Base-by-base conservation (phyloP, 2,888 invertebrate genomes). In the Acronicta alni region DNA sequence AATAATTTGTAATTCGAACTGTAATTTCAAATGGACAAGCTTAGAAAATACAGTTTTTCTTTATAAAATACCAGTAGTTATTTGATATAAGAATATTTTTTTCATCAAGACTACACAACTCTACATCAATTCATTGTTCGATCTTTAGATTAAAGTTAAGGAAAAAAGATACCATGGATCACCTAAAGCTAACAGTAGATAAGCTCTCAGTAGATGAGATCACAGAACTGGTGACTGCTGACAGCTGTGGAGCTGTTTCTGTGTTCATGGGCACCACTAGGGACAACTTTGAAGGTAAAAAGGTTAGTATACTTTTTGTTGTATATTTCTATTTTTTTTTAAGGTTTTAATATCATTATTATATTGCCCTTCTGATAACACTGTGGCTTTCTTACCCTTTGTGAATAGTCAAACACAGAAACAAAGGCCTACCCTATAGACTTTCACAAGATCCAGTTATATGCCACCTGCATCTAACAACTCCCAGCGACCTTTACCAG, bases 201-300 rank as follows among this genome's bases (percentile, higher is more conserved):
- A 95, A 95, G 78, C 89, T 99, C 39, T 95, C 96, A 53, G 91
- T 98, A 3, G 96, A 96, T 39, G 93, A 94, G 35, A 95, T 98
- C 47, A 95, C 95, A 37, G 94, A 96, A 32, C 88, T 96, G 14
- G 97, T 97, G 0, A 86, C 95, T 0, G 95, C 96, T 53, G 94
- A 96, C 37, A 95, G 95, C 37, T 98, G 98, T 87, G 99, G 99
- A 9, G 99, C 99, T 5, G 95, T 98, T 46, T 98, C 98, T 0
- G 83, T 98, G 26, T 99, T 99, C 90, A 95, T 98, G 51, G 99
- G 99, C 0, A 98, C 97, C 3, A 98, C 98, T 0, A 95, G 98
- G 82, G 96, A 98, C 88, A 96, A 96, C 85, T 98, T 98, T 88
- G 96, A 98, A 77, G 96, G 96, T 3, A 97, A 97, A 92, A 95